Evolutionary conservation across 2,888 invertebrate genomes (phyloP).

Genomic region (Drosophila merina): DNA sequence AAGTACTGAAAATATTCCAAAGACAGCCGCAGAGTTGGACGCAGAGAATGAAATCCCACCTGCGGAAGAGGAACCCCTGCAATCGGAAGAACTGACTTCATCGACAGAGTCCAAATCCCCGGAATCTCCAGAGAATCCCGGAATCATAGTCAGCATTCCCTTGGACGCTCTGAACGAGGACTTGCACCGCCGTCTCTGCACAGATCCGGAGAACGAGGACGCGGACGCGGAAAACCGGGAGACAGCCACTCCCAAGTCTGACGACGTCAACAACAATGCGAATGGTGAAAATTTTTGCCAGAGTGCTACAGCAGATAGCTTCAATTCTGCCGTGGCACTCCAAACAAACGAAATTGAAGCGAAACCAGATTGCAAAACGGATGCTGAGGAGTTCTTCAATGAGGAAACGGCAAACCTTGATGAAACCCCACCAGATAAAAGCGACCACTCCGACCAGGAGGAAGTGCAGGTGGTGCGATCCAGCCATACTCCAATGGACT

Average conservation of each 20-base stretch:
- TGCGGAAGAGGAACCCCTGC: slow-evolving; percentile 23
- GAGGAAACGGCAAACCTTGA: background rate
- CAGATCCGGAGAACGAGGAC: background rate
- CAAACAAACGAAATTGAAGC: slow-evolving; percentile 60
- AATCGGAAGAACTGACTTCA: slow-evolving; percentile 60
- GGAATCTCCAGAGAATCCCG: slow-evolving; percentile 9
- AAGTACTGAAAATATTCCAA: background rate
- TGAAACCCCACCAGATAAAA: slow-evolving; percentile 22
- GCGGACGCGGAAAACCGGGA: background rate
- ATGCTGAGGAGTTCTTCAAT: too few species aligned
- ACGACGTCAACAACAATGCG: slow-evolving; percentile 67
- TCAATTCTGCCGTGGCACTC: slow-evolving; percentile 76
- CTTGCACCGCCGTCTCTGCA: slow-evolving; percentile 56
- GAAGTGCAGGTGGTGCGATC: slow-evolving; percentile 23
- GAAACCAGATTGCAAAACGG: slow-evolving; percentile 13
- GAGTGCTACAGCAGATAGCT: slow-evolving; percentile 77
- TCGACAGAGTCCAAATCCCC: slow-evolving; percentile 43
- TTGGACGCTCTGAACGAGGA: slow-evolving; percentile 54
- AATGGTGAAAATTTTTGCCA: slow-evolving; percentile 72
- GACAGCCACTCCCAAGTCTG: slow-evolving; percentile 35
- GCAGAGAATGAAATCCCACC: background rate
- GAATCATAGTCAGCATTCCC: slow-evolving; percentile 66
- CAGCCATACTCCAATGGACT: slow-evolving; percentile 62
- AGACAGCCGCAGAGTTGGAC: background rate
- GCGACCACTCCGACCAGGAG: background rate